A percentile compares a stretch with the other conserved stretches of the same genome.
Conservation (phyloP, 2,888 invertebrate genomes). For the Philhelius pedissequus region DNA sequence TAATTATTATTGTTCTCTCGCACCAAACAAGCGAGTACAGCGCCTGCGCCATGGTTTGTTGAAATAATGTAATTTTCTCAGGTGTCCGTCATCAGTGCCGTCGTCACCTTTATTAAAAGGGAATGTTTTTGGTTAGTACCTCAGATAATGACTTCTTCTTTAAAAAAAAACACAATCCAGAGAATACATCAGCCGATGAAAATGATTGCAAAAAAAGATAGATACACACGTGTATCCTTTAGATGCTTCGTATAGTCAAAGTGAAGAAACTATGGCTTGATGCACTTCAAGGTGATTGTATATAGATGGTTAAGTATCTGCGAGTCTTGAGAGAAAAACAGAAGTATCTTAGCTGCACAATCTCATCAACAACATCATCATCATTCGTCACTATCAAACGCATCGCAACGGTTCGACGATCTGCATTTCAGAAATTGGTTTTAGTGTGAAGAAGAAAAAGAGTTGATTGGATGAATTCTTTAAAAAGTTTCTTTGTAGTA, state of each 20-base stretch:
- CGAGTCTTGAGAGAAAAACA: not conserved
- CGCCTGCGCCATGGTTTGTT: not conserved
- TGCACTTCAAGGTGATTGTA: slow-evolving; percentile 33
- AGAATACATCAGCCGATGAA: slow-evolving; percentile 11
- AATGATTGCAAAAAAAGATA: slow-evolving; percentile 33
- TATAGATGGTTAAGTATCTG: not conserved
- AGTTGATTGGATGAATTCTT: not conserved
- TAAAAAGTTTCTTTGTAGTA: not conserved
- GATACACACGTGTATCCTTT: slow-evolving; percentile 42
- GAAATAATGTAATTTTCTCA: slow-evolving; percentile 24
- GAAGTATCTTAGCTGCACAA: not conserved
- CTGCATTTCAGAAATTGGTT: slow-evolving; percentile 47
- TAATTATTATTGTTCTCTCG: slow-evolving; percentile 35
- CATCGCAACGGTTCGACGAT: slow-evolving; percentile 47
- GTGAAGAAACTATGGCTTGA: not conserved
- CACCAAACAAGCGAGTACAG: not conserved
- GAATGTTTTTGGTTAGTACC: not conserved
- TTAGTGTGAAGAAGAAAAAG: slow-evolving; percentile 8
- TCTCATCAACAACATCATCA: not conserved
- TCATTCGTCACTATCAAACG: not conserved
- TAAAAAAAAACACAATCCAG: not conserved
- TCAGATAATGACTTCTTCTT: slow-evolving; percentile 17
- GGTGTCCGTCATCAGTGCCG: not conserved
- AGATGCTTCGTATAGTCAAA: not conserved
- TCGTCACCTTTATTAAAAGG: not conserved